A percentile compares a stretch with the other conserved stretches of the same genome.
phyloP scores from a whole-genome alignment of 1,140 invertebrate genomes.

The Leptoteleia sp. region DNA sequence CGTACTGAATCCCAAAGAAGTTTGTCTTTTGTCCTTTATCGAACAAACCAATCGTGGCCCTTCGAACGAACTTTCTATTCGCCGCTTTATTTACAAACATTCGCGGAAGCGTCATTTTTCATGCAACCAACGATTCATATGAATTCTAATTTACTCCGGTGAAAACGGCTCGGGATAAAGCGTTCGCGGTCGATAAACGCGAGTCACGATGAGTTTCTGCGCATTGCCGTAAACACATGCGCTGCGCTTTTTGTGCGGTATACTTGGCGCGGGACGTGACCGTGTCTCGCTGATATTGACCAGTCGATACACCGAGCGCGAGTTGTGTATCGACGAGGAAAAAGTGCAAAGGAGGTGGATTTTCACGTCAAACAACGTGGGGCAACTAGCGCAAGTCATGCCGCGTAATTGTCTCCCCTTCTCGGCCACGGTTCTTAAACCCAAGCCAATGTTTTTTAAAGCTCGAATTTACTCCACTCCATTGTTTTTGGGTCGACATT shows the following conservation, averaged over 20 bases:
- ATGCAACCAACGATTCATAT: constrained; percentile 29
- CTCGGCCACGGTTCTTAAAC: neutral
- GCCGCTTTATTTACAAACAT: constrained; percentile 16
- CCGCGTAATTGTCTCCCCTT: constrained; percentile 73
- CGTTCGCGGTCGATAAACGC: constrained; percentile 63
- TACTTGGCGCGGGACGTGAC: constrained; percentile 53
- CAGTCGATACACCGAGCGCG: constrained; percentile 36
- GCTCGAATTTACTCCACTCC: neutral
- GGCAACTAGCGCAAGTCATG: constrained; percentile 76
- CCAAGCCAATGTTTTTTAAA: constrained; percentile 9
- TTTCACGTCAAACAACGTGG: constrained; percentile 66
- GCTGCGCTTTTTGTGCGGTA: constrained; percentile 32
- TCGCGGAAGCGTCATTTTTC: constrained; percentile 18
- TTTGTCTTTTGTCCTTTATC: no score
- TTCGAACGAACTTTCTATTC: constrained; percentile 21
- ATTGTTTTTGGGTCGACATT: constrained; percentile 1
- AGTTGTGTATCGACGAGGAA: constrained; percentile 39
- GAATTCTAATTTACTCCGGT: constrained; percentile 50
- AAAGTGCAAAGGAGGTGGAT: constrained; percentile 62
- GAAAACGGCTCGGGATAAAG: constrained; percentile 29
- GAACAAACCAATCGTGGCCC: no score
- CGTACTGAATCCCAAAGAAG: no score
- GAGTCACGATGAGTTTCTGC: constrained; percentile 61
- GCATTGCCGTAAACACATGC: constrained; percentile 43
- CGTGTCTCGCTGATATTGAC: constrained; percentile 58